Evolutionary conservation across 2,113 vertebrate genomes (phyloP), one percentile per base, ranked within the genome.

Genomic region (Scytalopus superciliaris): DNA sequence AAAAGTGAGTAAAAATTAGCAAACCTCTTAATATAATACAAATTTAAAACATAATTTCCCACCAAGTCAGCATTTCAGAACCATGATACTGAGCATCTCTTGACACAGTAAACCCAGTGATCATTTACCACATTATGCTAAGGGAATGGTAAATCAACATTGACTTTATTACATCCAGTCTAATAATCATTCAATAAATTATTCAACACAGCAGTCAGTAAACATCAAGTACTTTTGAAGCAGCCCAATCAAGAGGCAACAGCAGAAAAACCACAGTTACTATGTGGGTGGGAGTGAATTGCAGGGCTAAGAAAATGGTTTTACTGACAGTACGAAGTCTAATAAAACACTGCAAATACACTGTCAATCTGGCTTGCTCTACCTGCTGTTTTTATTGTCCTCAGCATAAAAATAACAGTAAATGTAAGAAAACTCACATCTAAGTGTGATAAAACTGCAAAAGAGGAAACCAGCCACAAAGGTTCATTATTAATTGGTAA

Each of bases 111-210:
- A 89, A 88, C 9, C 21, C 84, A 39, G 57, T 8, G 68, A 59
- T 56, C 66, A 62, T 67, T 89, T 67, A 74, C 50, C 84, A 91
- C 37, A 12, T 44, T 50, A 24, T 33, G 64, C 40, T 66, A 81
- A 81, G 81, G 77, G 96, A 94, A 59, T 52, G 67, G 89, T 87
- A 93, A 90, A 95, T 89, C 91, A 86, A 63, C 18, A 33, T 14
- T 75, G 84, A 73, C 66, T 90, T 83, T 59, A 59, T 93, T 73
- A 60, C 67, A 79, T 30, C 15, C 92, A 89, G 40, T 28, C 73
- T 85, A 74, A 85, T 57, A 79, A 93, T 63, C 88, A 73, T 40
- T 68, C 88, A 84, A 27, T 89, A 59, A 95, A 91, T 91, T 59
- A 87, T 74, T 88, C 90, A 96, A 52, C 56, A 31, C 40, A 23